Evolutionary conservation across 23 tunicate species (phyloP), one percentile per base, ranked within the genome.

Genomic region (Ciona savignyi): DNA sequence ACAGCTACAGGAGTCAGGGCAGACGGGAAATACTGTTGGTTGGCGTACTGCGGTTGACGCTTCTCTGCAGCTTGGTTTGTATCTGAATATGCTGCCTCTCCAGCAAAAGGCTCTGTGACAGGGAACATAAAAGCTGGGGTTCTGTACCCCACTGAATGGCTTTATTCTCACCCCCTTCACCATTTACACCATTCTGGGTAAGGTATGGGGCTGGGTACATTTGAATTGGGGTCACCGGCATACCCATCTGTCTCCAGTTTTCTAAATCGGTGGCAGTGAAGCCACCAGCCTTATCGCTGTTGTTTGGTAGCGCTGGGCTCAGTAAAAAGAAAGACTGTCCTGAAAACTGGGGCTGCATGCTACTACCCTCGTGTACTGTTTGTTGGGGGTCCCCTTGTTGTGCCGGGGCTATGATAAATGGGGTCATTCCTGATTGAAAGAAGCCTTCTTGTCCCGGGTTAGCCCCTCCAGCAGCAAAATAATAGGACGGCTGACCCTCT

Each of bases 221-320:
- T 28, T 83, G 96, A 27, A 89, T 74, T 15, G 96, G 96, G 1
- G 96, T 89, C 63, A 89, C 27, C 3, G 89, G 89, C 82, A 83
- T 71, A 2, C 81, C 68, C 65, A 81, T 73, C 32, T 70, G 83
- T 51, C 83, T 78, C 60, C 75, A 78, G 74, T 79, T 83, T 51
- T 89, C 82, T 67, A 83, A 68, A 29, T 89, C 89, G 32, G 25
- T 71, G 20, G 86, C 73, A 32, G 86, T 81, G 42, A 77, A 84
- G 30, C 82, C 78, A 0, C 80, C 87, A 51, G 49, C 30, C 70
- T 80, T 87, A 4, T 84, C 89, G 4, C 61, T 68, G 60, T 31
- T 73, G 61, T 72, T 79, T 27, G 96, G 89, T 21, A 83, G 4
- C 1, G 84, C 78, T 49, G 89, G 89, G 61, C 89, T 83, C 0